phyloP scores from a whole-genome alignment of 2,797 vertebrate species.

The Leptoclinus maculatus region DNA sequence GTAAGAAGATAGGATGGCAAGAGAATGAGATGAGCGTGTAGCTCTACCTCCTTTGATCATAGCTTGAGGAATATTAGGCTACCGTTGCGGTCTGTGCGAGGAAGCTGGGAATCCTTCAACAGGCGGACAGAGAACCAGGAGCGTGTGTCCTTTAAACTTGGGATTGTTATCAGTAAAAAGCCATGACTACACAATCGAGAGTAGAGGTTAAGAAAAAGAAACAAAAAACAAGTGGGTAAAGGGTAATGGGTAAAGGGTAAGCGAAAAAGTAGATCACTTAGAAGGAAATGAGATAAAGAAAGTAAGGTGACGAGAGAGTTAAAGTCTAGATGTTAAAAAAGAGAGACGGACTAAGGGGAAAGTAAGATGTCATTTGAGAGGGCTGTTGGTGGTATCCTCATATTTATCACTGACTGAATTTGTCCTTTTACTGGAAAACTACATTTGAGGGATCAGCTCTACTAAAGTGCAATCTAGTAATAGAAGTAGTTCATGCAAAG shows the following conservation, averaged over 20 bases:
- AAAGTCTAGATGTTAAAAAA: background rate
- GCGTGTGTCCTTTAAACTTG: constrained; percentile 50
- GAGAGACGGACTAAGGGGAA: background rate
- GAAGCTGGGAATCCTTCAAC: constrained; percentile 49
- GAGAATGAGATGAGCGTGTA: constrained; percentile 23
- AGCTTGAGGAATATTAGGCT: constrained; percentile 25
- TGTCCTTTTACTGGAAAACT: background rate
- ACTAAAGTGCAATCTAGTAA: background rate
- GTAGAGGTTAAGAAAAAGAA: background rate
- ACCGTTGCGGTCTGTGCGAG: constrained; percentile 37
- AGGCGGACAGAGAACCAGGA: constrained; percentile 27
- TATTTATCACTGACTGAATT: background rate
- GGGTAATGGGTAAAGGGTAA: background rate
- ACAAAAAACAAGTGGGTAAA: background rate
- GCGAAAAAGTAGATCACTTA: background rate
- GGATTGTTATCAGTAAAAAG: constrained; percentile 46
- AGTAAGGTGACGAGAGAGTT: background rate
- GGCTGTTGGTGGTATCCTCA: background rate
- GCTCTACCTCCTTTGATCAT: constrained; percentile 40
- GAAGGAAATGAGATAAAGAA: background rate
- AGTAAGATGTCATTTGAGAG: background rate
- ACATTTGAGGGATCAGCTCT: background rate
- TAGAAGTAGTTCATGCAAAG: background rate
- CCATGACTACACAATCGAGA: constrained; percentile 23
- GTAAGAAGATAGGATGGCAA: background rate